Conservation (phyloP, 2,888 invertebrate genomes). For the Nephrotoma guestfalica region DNA sequence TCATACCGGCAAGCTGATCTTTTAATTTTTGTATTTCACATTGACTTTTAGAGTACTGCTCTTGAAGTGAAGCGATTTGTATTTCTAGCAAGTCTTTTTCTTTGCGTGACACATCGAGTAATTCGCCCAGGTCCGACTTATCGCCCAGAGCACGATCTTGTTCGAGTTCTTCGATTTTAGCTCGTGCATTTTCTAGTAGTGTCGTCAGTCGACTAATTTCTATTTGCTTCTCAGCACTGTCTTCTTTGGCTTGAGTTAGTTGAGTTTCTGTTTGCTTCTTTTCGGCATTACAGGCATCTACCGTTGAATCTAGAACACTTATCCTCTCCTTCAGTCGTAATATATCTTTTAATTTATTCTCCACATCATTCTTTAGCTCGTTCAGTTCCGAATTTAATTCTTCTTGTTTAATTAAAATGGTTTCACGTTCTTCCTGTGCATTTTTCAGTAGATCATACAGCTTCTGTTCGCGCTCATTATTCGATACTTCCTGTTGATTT, state of each 20-base stretch:
- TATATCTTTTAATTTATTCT: slow-evolving; percentile 46
- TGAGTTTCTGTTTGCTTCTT: slow-evolving; percentile 60
- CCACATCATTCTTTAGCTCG: slow-evolving; percentile 44
- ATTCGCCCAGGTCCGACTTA: slow-evolving; percentile 55
- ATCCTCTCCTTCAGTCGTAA: slow-evolving; percentile 55
- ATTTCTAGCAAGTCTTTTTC: slow-evolving; percentile 62
- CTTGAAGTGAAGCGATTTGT: slow-evolving; percentile 49
- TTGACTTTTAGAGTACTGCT: slow-evolving; percentile 51
- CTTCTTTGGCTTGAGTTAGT: slow-evolving; percentile 53
- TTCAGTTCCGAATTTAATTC: slow-evolving; percentile 59
- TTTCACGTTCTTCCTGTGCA: slow-evolving; percentile 67
- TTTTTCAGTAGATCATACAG: slow-evolving; percentile 71
- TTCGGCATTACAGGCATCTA: slow-evolving; percentile 61
- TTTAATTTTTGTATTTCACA: slow-evolving; percentile 50
- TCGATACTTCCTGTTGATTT: slow-evolving; percentile 48
- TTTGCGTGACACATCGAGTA: slow-evolving; percentile 48
- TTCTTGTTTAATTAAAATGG: slow-evolving; percentile 57
- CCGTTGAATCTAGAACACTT: slow-evolving; percentile 50
- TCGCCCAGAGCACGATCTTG: slow-evolving; percentile 50
- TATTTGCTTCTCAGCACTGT: slow-evolving; percentile 58
- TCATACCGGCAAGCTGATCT: slow-evolving; percentile 49
- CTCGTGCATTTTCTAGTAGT: slow-evolving; percentile 67
- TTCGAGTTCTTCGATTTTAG: slow-evolving; percentile 62
- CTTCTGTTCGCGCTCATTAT: slow-evolving; percentile 66
- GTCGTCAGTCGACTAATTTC: slow-evolving; percentile 66